Base-by-base conservation (phyloP, 1,140 invertebrate species). In the Pachyrhynchus sulphureomaculatus region DNA sequence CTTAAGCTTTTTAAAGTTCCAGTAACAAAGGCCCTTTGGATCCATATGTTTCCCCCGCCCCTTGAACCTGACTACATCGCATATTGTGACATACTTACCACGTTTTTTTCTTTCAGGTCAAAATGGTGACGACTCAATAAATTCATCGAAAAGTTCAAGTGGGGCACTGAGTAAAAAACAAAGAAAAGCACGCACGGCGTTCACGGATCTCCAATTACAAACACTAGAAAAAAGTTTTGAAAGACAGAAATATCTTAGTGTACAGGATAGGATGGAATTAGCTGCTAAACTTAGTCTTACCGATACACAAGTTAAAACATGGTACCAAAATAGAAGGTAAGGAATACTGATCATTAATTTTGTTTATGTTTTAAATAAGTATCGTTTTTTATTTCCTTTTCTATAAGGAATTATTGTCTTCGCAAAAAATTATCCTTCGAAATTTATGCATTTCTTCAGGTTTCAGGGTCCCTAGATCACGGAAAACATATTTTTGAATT, bases 221-320 rank as follows among this genome's bases (percentile, higher is more conserved):
- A 94, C 95, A 2, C 79, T 99, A 68, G 97, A 99, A 79, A 97
- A 95, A 77, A 96, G 91, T 58, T 99, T 99, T 79, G 96, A 99
- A 76, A 80, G 94, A 63, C 96, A 99, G 79, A 99, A 99, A 77
- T 99, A 99, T 82, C 85, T 99, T 20, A 96, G 93, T 70, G 97
- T 99, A 4, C 96, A 99, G 75, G 97, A 99, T 76, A 83, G 97
- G 57, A 97, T 99, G 92, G 96, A 99, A 80, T 79, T 99, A 60
- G 97, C 97, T 0, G 91, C 95, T 23, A 96, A 96, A 77, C 83
- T 99, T 32, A 93, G 93, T 60, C 83, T 99, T 20, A 96, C 93
- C 6, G 97, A 99, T 76, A 99, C 96, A 10, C 97, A 99, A 84
- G 96, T 99, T 68, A 99, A 99, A 79, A 99, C 96, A 55, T 99